Evolutionary conservation across 2,888 invertebrate species (phyloP), one percentile per base, ranked within the genome.

Genomic region (Drosophila silvestris): DNA sequence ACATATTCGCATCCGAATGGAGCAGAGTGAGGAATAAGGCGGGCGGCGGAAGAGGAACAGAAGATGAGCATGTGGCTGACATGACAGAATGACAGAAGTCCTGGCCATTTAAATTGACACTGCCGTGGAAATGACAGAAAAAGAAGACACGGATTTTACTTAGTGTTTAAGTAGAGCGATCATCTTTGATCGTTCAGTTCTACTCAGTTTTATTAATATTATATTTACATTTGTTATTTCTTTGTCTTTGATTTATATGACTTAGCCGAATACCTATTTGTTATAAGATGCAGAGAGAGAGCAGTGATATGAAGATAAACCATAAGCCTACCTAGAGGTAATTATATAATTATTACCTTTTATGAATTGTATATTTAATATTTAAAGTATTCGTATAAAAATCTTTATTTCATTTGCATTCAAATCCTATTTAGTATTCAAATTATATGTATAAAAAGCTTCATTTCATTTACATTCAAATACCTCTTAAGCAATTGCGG

Each of bases 101-200:
- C 47, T 39, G 63, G 53, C 74, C 64, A 69, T 63, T 77, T 35
- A 41, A 61, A 62, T 62, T 56, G 70, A 52, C 75, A 57, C 64
- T n/a, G 50, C 30, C 28, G 28, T 14, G 22, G 19, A 22, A 9
- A 22, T 47, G 41, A n/a, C 41, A 14, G 22, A 9, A 26, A 41
- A n/a, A 26, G 30, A 5, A 22, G 33, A 10, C 37, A 39, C n/a
- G 16, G 19, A 39, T 10, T 39, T 41, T 12, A 3, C 5, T 33
- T 10, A 16, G 32, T 54, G 22, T 19, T 47, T 26, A 9, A 47
- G 16, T 14, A 22, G 47, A 47, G 47, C 14, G 22, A 47, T 14
- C 22, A 47, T 22, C 41, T 22, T 22, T 47, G 22, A 22, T 22
- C 7, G 47, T 26, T 47, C 22, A 22, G 47, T 26, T 47, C 22